Percentiles rank a stretch among this genome's conserved stretches.
phyloP scores from a whole-genome alignment of 2,113 vertebrate species.

The Oreochromis niloticus region DNA sequence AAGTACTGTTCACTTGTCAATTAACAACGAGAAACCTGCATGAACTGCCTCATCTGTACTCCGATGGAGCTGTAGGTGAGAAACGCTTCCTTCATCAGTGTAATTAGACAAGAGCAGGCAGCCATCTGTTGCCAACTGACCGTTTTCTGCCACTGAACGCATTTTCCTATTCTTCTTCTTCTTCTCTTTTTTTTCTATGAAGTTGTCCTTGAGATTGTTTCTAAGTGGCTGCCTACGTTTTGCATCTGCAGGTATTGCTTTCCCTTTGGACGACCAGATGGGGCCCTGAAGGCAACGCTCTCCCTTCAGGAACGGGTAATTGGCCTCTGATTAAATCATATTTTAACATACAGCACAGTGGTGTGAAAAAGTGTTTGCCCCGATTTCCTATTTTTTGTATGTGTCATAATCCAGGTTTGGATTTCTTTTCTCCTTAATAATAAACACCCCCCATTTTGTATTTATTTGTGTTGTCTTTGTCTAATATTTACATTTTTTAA shows the following conservation, averaged over 20 bases:
- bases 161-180: neutral
- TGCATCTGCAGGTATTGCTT: slow-evolving; percentile 89
- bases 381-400: neutral
- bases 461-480: neutral
- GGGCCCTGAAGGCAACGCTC: slow-evolving; percentile 95
- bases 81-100: slow-evolving; percentile 34
- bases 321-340: neutral
- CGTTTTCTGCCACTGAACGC: slow-evolving; percentile 1
- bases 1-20: slow-evolving; percentile 60
- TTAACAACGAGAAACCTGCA: slow-evolving; percentile 42
- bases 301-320: slow-evolving; percentile 94
- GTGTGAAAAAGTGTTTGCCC: neutral
- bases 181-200: neutral
- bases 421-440: neutral
- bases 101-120: slow-evolving; percentile 50
- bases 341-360: neutral
- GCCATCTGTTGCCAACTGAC: slow-evolving; percentile 55
- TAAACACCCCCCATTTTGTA: neutral
- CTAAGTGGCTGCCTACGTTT: slow-evolving; percentile 18
- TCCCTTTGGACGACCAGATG: slow-evolving; percentile 96
- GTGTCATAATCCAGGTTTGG: neutral
- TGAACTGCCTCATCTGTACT: slow-evolving; percentile 24
- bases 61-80: slow-evolving; percentile 48
- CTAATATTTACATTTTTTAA: neutral
- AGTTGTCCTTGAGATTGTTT: slow-evolving; percentile 47